Evolutionary conservation across 1,140 invertebrate species (phyloP).

Genomic region (Bombus fervidus): DNA sequence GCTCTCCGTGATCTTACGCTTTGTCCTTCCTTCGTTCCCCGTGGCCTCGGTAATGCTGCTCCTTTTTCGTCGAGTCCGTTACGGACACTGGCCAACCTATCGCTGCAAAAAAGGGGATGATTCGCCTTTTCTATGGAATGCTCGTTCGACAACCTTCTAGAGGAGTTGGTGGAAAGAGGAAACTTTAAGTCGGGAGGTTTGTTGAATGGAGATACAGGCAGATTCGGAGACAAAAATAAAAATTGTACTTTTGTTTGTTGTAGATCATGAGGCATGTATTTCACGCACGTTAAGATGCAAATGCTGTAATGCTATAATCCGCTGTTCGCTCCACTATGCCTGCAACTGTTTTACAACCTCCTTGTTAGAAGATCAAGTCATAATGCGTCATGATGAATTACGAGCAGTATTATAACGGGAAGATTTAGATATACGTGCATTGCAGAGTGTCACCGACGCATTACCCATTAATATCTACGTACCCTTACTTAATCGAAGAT

Average conservation of each 20-base stretch:
- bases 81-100: conserved; percentile 19
- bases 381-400: conserved; percentile 6
- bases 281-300: too few species aligned
- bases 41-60: neutral
- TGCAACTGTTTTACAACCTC: neutral
- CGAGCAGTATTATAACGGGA: neutral
- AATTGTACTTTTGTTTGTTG: too few species aligned
- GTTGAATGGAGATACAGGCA: neutral
- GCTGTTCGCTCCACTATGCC: too few species aligned
- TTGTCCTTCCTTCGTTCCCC: conserved; percentile 15
- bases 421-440: neutral
- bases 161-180: neutral
- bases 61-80: conserved; percentile 19
- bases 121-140: neutral
- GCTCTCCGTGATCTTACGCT: conserved; percentile 23
- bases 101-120: neutral
- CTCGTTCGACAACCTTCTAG: conserved; percentile 15
- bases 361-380: neutral
- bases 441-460: neutral
- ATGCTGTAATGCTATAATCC: too few species aligned
- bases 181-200: neutral
- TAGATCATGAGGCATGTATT: too few species aligned
- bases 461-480: neutral
- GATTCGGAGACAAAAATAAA: neutral
- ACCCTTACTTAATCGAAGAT: neutral